A percentile compares a stretch with the other conserved stretches of the same genome.
Evolutionary conservation across 2,113 vertebrate genomes (phyloP).

Genomic region (Antennarius striatus): DNA sequence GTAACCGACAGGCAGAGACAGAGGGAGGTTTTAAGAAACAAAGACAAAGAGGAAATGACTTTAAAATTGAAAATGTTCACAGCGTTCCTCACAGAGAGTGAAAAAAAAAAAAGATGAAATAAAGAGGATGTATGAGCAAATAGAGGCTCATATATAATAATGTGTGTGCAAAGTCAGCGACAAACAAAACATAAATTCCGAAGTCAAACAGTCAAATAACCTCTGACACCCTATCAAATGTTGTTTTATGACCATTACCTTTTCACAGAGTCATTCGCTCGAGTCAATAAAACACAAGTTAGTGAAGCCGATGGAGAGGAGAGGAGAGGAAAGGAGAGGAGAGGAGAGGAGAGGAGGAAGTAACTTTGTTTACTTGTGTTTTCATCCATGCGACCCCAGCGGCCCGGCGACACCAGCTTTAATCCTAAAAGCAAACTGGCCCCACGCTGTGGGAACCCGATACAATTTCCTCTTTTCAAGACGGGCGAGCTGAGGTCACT

Average conservation of each 20-base stretch:
- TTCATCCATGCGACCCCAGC: conserved; percentile 79
- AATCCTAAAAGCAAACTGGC: conserved; percentile 84
- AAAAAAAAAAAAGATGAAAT: conserved; percentile 7
- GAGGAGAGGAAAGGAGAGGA: conserved; percentile 11
- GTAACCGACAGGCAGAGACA: conserved; percentile 49
- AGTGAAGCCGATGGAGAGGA: conserved; percentile 34
- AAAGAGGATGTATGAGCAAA: conserved; percentile 2
- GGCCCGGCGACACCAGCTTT: conserved; percentile 76
- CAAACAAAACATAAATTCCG: conserved; percentile 41
- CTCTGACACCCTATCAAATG: conserved; percentile 57
- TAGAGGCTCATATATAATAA: conserved; percentile 8
- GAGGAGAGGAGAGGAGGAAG: conserved; percentile 23
- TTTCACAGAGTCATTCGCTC: conserved; percentile 50
- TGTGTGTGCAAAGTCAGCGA: conserved; percentile 15
- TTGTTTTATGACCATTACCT: conserved; percentile 66
- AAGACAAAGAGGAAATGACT: too few species aligned
- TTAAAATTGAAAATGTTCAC: conserved; percentile 21
- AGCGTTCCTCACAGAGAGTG: background rate
- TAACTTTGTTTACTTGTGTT: conserved; percentile 66
- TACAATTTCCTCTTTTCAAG: conserved; percentile 84
- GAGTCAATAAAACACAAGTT: conserved; percentile 63
- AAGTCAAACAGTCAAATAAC: conserved; percentile 57
- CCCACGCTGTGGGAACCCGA: conserved; percentile 88
- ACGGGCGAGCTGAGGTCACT: conserved; percentile 76
- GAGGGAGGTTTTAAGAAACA: background rate